phyloP scores from a whole-genome alignment of 2,888 invertebrate species.

The Oligia fasciuncula region DNA sequence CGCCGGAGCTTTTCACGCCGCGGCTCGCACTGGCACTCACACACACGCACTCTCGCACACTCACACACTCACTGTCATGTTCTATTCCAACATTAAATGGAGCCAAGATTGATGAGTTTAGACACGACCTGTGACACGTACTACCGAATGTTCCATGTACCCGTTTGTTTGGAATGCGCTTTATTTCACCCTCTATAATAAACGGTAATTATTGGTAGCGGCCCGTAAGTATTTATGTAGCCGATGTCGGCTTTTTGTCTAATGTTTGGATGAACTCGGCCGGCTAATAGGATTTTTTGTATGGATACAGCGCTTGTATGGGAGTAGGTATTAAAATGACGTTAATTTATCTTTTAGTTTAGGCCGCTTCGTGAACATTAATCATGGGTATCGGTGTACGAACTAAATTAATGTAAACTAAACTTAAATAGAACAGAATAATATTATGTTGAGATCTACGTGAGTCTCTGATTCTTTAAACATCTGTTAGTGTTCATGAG shows the following conservation, averaged over 20 bases:
- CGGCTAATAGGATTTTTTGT: constrained; percentile 87
- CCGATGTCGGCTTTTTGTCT: constrained; percentile 81
- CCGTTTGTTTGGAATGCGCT: constrained; percentile 83
- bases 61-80: constrained; percentile 65
- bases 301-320: constrained; percentile 70
- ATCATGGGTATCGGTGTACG: constrained; percentile 75
- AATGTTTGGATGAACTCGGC: constrained; percentile 80
- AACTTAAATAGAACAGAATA: constrained; percentile 46
- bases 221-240: constrained; percentile 74
- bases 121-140: constrained; percentile 89
- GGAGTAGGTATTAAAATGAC: constrained; percentile 82
- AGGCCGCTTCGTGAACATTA: constrained; percentile 74
- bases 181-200: constrained; percentile 86
- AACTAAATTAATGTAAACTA: constrained; percentile 71
- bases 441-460: constrained; percentile 12
- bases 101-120: constrained; percentile 88
- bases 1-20: constrained; percentile 77
- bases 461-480: neutral
- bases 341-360: constrained; percentile 81
- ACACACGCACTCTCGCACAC: constrained; percentile 44
- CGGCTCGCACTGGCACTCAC: constrained; percentile 47
- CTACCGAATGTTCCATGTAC: constrained; percentile 84
- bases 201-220: constrained; percentile 86
- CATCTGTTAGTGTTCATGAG: constrained; percentile 3
- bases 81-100: constrained; percentile 87